Percentiles rank a stretch among this genome's conserved stretches.
phyloP scores from a whole-genome alignment of 2,113 vertebrate species.

The Oryzias melastigma region DNA sequence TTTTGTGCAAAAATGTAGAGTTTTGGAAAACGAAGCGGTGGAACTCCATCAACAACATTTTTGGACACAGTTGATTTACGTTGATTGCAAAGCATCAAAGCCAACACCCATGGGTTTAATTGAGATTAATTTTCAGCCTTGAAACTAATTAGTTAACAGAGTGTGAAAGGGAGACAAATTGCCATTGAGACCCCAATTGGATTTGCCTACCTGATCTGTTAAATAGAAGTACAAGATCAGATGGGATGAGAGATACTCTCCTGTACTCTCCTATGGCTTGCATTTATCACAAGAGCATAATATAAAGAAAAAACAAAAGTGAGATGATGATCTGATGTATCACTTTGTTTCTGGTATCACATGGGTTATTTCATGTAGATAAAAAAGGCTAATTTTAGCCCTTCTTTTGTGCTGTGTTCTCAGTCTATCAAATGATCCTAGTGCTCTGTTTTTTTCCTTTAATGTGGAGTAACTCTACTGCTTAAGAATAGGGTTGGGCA shows the following conservation, averaged over 20 bases:
- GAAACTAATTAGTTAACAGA: conserved; percentile 70
- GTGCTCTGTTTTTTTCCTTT: background rate
- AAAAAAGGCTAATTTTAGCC: conserved; percentile 32
- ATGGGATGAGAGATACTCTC: conserved; percentile 37
- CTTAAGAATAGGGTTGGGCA: too few relatives aligned
- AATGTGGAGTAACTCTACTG: too few relatives aligned
- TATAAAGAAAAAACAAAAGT: background rate
- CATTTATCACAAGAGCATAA: conserved; percentile 8
- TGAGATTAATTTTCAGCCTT: conserved; percentile 66
- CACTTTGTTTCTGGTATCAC: conserved; percentile 9
- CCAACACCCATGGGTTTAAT: conserved; percentile 62
- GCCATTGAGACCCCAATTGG: conserved; percentile 66
- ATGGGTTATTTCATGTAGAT: conserved; percentile 31
- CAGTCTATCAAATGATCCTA: background rate
- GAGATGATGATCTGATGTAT: background rate
- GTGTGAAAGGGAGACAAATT: conserved; percentile 68
- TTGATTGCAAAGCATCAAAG: conserved; percentile 51
- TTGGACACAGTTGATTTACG: conserved; percentile 56
- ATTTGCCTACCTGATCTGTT: conserved; percentile 58
- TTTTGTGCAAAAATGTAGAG: too few relatives aligned
- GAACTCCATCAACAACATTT: conserved; percentile 42
- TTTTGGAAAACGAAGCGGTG: background rate
- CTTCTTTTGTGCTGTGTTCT: conserved; percentile 9
- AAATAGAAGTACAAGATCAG: conserved; percentile 47
- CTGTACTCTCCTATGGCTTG: conserved; percentile 6